Evolutionary conservation across 2,888 invertebrate species (phyloP), one percentile per base, ranked within the genome.

Genomic region (Apamea anceps): DNA sequence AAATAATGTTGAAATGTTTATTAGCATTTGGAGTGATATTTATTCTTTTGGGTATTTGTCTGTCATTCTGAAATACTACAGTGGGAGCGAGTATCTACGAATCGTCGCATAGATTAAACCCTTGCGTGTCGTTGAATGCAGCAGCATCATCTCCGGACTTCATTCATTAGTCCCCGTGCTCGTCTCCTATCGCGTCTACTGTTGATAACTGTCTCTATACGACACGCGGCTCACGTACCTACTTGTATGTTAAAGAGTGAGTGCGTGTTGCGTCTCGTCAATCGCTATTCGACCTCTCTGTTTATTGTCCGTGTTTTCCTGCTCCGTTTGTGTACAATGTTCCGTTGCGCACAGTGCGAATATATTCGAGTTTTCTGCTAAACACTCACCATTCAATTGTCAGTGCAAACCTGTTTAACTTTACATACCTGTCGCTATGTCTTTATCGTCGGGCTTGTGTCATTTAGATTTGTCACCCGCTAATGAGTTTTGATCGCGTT

Each of bases 111-210:
- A 85, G 70, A 85, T 84, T 85, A 84, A 75, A 73, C 63, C 28
- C 37, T 84, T 70, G 80, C 72, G 73, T 85, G 76, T 77, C 54
- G 62, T 85, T 80, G 75, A 78, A 78, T 79, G 81, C 82, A 79
- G 83, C 79, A 82, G 75, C 82, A 72, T 89, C 82, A 72, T 89
- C 89, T 85, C 84, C 84, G 87, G 85, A 87, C 83, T 93, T 92
- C 92, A 94, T 94, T 94, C 93, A 94, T 93, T 91, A 91, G 86
- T 90, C 79, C 85, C 86, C 88, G 91, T 89, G 80, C 72, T 87
- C 87, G 91, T 93, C 91, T 93, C 90, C 90, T 93, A 92, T 91
- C 92, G 88, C 83, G 92, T 93, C 91, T 93, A 88, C 90, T 88
- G 85, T 90, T 91, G 92, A 93, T 93, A 94, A 90, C 90, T 90